Evolutionary conservation across 2,797 vertebrate genomes (phyloP), one percentile per base, ranked within the genome.

Genomic region (Schizopygopsis malacanthus): DNA sequence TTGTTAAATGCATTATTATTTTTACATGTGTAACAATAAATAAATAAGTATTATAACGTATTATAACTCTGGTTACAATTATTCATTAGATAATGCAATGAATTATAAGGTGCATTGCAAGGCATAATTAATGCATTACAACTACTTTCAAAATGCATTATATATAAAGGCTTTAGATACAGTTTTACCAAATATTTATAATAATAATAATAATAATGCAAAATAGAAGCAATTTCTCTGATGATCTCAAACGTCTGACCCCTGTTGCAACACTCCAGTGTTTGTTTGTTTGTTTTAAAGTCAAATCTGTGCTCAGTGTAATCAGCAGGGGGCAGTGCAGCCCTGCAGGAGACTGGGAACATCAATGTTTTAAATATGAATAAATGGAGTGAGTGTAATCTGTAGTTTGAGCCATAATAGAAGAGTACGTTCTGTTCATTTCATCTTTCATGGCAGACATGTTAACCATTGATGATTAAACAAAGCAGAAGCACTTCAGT

Each of bases 301-400:
- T 22, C 11, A 54, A 54, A 54, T n/a, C 33, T 7, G 18, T 77
- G 52, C 52, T 1, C 52, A 77, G 15, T 56, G 39, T 63, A 20
- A 20, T 43, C 88, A 81, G 80, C 82, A 89, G 88, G 63, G 86
- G 88, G 88, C 88, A 88, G 82, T 85, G 56, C 65, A 84, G 84
- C 33, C 78, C 65, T 84, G 52, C 80, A 59, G 28, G 6, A 81
- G 41, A 15, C 11, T 67, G 22, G 61, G 28, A n/a, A 69, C 22
- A 3, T 33, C 10, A 50, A 25, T 54, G 25, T 33, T 41, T 20
- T 50, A 39, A n/a, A 41, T 56, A 13, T 45, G 41, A 37, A 59
- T n/a, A 15, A 33, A 43, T 37, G 37, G 50, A 56, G 56, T 43
- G 47, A 25, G 39, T 6, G 50, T 70, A 45, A 67, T 82, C 18